Evolutionary conservation across 2,888 invertebrate genomes (phyloP).

Genomic region (Sphecodes monilicornis): DNA sequence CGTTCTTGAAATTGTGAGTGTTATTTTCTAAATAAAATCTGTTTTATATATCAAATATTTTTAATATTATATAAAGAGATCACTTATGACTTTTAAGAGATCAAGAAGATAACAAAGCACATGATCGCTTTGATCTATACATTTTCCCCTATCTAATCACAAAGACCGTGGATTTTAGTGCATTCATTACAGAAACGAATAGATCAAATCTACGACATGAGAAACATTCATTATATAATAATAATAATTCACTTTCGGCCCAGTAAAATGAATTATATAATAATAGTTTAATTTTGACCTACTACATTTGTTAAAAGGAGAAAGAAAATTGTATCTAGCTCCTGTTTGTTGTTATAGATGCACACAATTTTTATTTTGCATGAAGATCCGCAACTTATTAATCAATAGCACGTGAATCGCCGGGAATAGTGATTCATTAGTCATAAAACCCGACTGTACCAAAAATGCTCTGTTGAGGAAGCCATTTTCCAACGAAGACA

Average conservation of each 20-base stretch:
- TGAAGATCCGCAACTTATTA: not conserved
- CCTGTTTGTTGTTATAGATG: not conserved
- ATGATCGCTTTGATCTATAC: too few relatives aligned
- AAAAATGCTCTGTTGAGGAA: slow-evolving; percentile 69
- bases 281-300: too few relatives aligned
- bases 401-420: not conserved
- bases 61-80: not conserved
- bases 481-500: slow-evolving; percentile 65
- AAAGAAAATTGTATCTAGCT: not conserved
- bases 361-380: not conserved
- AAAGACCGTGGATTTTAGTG: too few relatives aligned
- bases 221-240: too few relatives aligned
- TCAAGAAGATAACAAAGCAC: not conserved
- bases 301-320: not conserved
- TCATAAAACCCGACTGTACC: slow-evolving; percentile 43
- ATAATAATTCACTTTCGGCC: not conserved
- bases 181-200: too few relatives aligned
- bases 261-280: too few relatives aligned
- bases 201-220: too few relatives aligned
- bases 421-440: not conserved
- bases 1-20: not conserved
- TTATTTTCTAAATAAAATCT: not conserved
- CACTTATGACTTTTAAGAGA: not conserved
- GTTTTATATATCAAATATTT: rapidly evolving
- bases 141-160: too few relatives aligned